A percentile compares a stretch with the other conserved stretches of the same genome.
Conservation (phyloP, 2,888 invertebrate genomes). For the Allophyes oxyacanthae region DNA sequence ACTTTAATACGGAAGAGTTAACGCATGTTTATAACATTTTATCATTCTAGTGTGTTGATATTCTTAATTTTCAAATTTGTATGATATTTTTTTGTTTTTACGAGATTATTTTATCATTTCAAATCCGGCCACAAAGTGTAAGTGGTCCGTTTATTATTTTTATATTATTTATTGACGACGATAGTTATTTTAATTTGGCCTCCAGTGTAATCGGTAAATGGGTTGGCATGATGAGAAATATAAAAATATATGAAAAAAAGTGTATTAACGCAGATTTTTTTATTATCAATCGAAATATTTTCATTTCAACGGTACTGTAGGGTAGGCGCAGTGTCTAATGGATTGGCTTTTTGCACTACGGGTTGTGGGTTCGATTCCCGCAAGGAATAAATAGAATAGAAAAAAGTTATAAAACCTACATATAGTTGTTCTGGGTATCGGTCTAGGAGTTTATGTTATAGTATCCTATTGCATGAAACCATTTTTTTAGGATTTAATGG, state of each 20-base stretch:
- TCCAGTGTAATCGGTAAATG: slow-evolving; percentile 8
- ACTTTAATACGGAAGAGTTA: slow-evolving; percentile 18
- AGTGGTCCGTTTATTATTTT: slow-evolving; percentile 25
- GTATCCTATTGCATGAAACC: too few species aligned
- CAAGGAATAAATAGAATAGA: too few species aligned
- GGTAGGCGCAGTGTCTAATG: too few species aligned
- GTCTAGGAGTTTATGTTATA: too few species aligned
- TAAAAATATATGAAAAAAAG: not conserved
- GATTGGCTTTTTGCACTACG: too few species aligned
- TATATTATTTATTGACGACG: slow-evolving; percentile 19
- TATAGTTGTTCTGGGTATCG: too few species aligned
- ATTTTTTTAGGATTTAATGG: too few species aligned
- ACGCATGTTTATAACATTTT: slow-evolving; percentile 20
- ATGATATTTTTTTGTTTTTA: slow-evolving; percentile 13
- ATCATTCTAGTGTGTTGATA: slow-evolving; percentile 12
- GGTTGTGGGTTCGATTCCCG: too few species aligned
- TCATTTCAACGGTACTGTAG: too few species aligned
- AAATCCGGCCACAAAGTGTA: not conserved
- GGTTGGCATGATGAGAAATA: not conserved
- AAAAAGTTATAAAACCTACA: too few species aligned
- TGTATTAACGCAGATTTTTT: too few species aligned
- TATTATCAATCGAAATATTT: too few species aligned
- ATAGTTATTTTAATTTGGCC: slow-evolving; percentile 14
- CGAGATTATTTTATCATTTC: slow-evolving; percentile 17
- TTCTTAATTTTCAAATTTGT: slow-evolving; percentile 24